phyloP scores from a whole-genome alignment of 2,888 invertebrate genomes.

The Neria commutata region DNA sequence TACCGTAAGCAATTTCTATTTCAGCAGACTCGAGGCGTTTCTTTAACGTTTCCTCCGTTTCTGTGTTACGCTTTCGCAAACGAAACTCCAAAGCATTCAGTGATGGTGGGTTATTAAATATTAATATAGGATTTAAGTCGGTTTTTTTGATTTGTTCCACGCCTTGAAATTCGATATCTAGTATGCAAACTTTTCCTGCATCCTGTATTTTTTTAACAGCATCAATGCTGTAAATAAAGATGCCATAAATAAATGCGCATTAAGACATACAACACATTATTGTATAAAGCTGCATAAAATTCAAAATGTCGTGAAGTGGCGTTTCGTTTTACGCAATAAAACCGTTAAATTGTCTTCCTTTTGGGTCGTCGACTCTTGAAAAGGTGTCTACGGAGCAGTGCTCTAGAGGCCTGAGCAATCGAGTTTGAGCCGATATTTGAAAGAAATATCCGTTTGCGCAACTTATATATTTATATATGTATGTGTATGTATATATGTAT shows the following conservation, averaged over 20 bases:
- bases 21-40: constrained; percentile 79
- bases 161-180: constrained; percentile 95
- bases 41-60: constrained; percentile 83
- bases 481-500: too few species aligned
- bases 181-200: constrained; percentile 85
- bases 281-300: too few species aligned
- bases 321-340: too few species aligned
- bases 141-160: constrained; percentile 86
- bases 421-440: too few species aligned
- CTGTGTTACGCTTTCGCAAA: constrained; percentile 81
- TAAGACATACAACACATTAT: too few species aligned
- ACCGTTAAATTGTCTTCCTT: too few species aligned
- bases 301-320: too few species aligned
- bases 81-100: constrained; percentile 77
- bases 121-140: constrained; percentile 79
- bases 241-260: constrained; percentile 94
- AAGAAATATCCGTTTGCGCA: too few species aligned
- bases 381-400: too few species aligned
- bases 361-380: too few species aligned
- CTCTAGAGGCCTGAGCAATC: too few species aligned
- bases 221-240: constrained; percentile 82
- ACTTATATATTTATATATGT: too few species aligned
- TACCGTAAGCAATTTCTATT: constrained; percentile 85
- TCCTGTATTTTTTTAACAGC: constrained; percentile 82
- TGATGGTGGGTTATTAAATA: constrained; percentile 94